Conservation (phyloP, 2,113 vertebrate genomes). For the Callipepla squamata region DNA sequence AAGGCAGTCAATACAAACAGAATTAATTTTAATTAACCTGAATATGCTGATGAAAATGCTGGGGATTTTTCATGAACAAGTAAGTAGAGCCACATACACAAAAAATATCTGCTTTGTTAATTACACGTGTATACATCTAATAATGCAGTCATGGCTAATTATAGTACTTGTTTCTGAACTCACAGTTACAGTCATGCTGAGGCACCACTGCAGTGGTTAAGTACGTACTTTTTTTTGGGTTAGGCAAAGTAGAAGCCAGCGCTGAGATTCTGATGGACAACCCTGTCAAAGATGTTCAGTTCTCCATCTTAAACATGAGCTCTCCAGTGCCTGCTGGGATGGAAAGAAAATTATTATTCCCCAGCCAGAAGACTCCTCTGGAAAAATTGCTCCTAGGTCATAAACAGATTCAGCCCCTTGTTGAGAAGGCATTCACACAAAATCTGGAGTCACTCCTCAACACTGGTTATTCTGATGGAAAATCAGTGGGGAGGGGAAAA, state of each 20-base stretch:
- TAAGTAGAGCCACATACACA: slow-evolving; percentile 39
- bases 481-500: not conserved
- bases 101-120: slow-evolving; percentile 69
- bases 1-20: slow-evolving; percentile 81
- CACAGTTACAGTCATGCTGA: not conserved
- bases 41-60: slow-evolving; percentile 79
- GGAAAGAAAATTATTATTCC: not conserved
- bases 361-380: not conserved
- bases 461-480: not conserved
- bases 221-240: not conserved
- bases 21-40: slow-evolving; percentile 86
- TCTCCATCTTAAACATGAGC: not conserved
- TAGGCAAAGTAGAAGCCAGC: not conserved
- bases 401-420: not conserved
- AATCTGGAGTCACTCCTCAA: not conserved
- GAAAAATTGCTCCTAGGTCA: not conserved
- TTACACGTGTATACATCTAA: slow-evolving; percentile 50
- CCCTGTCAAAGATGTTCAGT: not conserved
- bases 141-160: slow-evolving; percentile 67
- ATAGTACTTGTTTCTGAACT: slow-evolving; percentile 28
- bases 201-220: not conserved
- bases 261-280: not conserved
- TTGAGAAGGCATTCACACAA: not conserved
- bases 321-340: not conserved
- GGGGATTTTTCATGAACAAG: slow-evolving; percentile 68